Base-by-base conservation (phyloP, 2,888 invertebrate genomes). In the Coelopa pilipes region DNA sequence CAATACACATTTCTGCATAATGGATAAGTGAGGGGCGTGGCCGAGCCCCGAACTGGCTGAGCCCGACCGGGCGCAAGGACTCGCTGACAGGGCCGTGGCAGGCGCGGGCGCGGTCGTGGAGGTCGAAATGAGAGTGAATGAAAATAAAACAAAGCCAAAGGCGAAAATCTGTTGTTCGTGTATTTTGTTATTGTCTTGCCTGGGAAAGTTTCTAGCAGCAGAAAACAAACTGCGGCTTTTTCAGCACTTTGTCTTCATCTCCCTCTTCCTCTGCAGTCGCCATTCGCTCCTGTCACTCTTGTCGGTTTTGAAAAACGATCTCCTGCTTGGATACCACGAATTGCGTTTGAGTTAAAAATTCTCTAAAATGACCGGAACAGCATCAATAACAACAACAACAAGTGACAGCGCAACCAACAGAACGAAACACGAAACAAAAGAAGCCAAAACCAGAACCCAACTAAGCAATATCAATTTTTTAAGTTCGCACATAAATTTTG, bases 291-390 rank as follows among this genome's bases (percentile, higher is more conserved):
- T 17, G 19, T n/a, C 17, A 53, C 49, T 21, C 50, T 34, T 45
- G 63, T 45, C 50, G 63, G 19, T 65, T 53, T 65, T 71, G 63
- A 71, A 71, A 71, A 71, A 71, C 34, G 71, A 71, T 63, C 19
- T 65, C 63, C 46, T 71, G 65, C 65, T 71, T 71, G 65, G 63
- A 65, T 65, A 71, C 65, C 49, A 46, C 65, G 65, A 71, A 55
- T 71, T 71, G 53, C 63, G 65, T 55, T 65, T 71, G 65, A 62
- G 70, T 70, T 24, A 63, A 62, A 50, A 34, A 34, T 34, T 34
- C 45, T 50, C 19, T 15, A 50, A 70, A n/a, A 15, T 60, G 21
- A 47, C n/a, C 34, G 34, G 24, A 34, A 11, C 9, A 53, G 10
- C 67, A 50, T 10, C 19, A 53, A 53, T 10, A 67, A 67, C 21